Conservation (phyloP, 2,888 invertebrate species). For the Tachina lurida region DNA sequence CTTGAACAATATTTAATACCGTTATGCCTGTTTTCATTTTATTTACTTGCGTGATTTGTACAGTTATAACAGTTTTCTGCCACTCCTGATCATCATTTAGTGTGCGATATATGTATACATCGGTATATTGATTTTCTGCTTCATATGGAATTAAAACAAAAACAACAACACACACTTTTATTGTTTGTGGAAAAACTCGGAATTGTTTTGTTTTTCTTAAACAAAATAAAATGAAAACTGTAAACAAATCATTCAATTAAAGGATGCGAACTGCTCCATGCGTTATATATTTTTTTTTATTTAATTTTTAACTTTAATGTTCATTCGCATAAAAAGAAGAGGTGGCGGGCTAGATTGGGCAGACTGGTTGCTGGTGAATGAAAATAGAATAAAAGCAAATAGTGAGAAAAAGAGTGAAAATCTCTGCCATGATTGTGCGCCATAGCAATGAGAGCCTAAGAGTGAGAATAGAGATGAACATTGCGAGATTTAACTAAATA, state of each 20-base stretch:
- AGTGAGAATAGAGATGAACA: neutral
- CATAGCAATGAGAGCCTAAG: slow-evolving; percentile 10
- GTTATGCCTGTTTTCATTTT: no score
- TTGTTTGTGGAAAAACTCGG: slow-evolving; percentile 23
- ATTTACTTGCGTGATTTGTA: no score
- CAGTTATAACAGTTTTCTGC: no score
- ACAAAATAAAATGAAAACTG: slow-evolving; percentile 28
- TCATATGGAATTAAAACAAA: slow-evolving; percentile 16
- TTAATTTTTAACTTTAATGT: slow-evolving; percentile 48
- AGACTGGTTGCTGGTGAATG: slow-evolving; percentile 65
- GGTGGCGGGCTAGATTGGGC: slow-evolving; percentile 47
- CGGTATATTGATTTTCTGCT: slow-evolving; percentile 20
- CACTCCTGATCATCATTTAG: no score
- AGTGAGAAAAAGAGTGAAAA: slow-evolving; percentile 39
- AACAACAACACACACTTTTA: neutral
- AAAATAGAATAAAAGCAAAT: slow-evolving; percentile 60
- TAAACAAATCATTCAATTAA: slow-evolving; percentile 62
- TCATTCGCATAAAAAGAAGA: slow-evolving; percentile 6
- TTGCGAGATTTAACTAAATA: slow-evolving; percentile 2
- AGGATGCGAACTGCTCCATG: neutral
- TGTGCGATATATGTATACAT: no score
- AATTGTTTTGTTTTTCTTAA: slow-evolving; percentile 1
- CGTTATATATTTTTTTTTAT: slow-evolving; percentile 55
- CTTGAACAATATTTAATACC: no score
- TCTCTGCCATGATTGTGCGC: slow-evolving; percentile 49